Percentiles rank a stretch among this genome's conserved stretches.
Conservation (phyloP, 1,140 invertebrate species). For the Cherax quadricarinatus region DNA sequence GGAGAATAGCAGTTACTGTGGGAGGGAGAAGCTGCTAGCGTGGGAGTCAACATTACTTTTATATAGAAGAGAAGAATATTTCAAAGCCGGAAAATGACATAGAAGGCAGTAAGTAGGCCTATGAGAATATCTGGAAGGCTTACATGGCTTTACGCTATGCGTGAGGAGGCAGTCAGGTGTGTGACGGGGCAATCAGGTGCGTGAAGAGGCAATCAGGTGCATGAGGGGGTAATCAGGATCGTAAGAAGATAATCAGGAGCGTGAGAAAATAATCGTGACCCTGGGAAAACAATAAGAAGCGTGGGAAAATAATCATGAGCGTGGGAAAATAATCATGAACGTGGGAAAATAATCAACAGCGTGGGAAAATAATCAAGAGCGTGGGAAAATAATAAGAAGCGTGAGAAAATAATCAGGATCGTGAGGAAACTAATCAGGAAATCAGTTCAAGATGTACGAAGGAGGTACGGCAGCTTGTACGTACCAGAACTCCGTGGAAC, state of each 20-base stretch:
- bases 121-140: too few species aligned
- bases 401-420: background rate
- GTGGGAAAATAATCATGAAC: background rate
- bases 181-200: too few species aligned
- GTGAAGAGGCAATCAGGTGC: too few species aligned
- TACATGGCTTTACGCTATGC: too few species aligned
- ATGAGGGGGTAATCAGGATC: background rate
- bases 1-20: background rate
- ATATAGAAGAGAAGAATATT: too few species aligned
- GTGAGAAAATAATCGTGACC: background rate
- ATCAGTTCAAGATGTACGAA: constrained; percentile 35
- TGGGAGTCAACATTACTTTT: too few species aligned
- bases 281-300: background rate
- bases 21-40: background rate
- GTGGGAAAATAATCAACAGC: background rate
- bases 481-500: constrained; percentile 65
- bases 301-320: background rate
- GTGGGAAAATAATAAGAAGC: constrained; percentile 7
- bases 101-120: too few species aligned
- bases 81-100: too few species aligned
- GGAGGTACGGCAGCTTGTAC: constrained; percentile 49
- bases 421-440: too few species aligned
- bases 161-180: too few species aligned
- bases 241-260: background rate
- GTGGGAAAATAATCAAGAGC: background rate